phyloP scores from a whole-genome alignment of 1,140 invertebrate species.

The Drosophila parabipectinata region DNA sequence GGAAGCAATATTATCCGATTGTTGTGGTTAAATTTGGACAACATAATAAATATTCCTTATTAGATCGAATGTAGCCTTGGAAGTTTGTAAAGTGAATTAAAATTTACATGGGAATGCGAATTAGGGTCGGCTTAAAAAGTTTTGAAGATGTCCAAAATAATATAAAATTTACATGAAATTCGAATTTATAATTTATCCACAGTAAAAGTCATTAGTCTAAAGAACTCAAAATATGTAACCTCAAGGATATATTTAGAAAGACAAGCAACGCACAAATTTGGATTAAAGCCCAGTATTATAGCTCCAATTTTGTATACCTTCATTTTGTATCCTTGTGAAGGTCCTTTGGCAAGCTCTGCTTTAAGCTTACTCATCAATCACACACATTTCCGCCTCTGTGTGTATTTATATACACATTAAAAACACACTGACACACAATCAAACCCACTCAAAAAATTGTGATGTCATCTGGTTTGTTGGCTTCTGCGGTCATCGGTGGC shows the following conservation, averaged over 20 bases:
- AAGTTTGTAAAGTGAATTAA: too few species aligned
- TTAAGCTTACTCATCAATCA: slow-evolving; percentile 47
- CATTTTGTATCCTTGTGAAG: slow-evolving; percentile 2
- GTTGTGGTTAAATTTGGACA: slow-evolving; percentile 14
- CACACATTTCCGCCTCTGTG: background rate
- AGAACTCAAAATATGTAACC: too few species aligned
- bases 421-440: slow-evolving; percentile 28
- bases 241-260: too few species aligned
- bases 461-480: slow-evolving; percentile 65
- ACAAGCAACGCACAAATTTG: background rate
- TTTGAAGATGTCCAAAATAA: too few species aligned
- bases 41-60: slow-evolving; percentile 9
- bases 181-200: too few species aligned
- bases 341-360: background rate
- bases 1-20: slow-evolving; percentile 19
- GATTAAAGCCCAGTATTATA: background rate
- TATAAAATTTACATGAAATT: too few species aligned
- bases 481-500: slow-evolving; percentile 41
- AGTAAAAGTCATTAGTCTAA: too few species aligned
- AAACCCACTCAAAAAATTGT: slow-evolving; percentile 59
- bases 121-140: too few species aligned
- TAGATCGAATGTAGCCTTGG: slow-evolving; percentile 7
- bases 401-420: slow-evolving; percentile 2
- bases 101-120: too few species aligned
- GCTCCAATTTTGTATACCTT: background rate